phyloP scores from a whole-genome alignment of 1,140 invertebrate genomes.

The Steinernema feltiae region DNA sequence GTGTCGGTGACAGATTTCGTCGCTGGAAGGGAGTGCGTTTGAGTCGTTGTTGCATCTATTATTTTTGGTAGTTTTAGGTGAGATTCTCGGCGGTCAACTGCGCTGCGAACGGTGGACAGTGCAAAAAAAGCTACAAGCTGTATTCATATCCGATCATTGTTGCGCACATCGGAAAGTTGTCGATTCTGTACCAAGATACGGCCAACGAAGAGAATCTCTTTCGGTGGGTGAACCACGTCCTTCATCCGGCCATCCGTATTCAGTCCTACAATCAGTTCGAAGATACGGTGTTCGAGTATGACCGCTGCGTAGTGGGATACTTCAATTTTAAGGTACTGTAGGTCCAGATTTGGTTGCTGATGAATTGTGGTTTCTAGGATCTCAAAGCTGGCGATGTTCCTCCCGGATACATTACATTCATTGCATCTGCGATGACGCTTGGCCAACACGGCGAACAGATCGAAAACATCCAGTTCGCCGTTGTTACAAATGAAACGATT shows the following conservation, averaged over 20 bases:
- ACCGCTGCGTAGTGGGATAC: neutral
- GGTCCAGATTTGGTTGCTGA: neutral
- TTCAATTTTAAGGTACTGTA: neutral
- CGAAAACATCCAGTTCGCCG: neutral
- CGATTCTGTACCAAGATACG: neutral
- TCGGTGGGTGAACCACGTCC: neutral
- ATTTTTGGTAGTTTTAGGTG: slow-evolving; percentile 28
- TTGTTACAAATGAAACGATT: neutral
- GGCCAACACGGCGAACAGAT: neutral
- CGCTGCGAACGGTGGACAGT: slow-evolving; percentile 28
- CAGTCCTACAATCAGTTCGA: neutral
- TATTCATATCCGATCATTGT: slow-evolving; percentile 37
- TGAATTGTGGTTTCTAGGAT: neutral
- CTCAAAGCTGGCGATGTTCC: neutral
- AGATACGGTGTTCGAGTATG: neutral
- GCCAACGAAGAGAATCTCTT: neutral
- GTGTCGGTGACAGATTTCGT: slow-evolving; percentile 19
- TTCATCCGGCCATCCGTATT: neutral
- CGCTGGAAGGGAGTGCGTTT: neutral
- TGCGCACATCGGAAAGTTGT: slow-evolving; percentile 6
- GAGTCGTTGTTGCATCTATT: slow-evolving; percentile 14
- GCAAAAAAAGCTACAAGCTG: slow-evolving; percentile 33
- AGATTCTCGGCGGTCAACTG: slow-evolving; percentile 34
- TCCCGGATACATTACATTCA: neutral
- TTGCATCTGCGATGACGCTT: neutral